Percentiles rank a stretch among this genome's conserved stretches.
These are phyloP conservation scores for Hozukius guyotensis DNA, from an alignment of 2,797 vertebrate genomes.

Conservation along the genomic window DNA sequence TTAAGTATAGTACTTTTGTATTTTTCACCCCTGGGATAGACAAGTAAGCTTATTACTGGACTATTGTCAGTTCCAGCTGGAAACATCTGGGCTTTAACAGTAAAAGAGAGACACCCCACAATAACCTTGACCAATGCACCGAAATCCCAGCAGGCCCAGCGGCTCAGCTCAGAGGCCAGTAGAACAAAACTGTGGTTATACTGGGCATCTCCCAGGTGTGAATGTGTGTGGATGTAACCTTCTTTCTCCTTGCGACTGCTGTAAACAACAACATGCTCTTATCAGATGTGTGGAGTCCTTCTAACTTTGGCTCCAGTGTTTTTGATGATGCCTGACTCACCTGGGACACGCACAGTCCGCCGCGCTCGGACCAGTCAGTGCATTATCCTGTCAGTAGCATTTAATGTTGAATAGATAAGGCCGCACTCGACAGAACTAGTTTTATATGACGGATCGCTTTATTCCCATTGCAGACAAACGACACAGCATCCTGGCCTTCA, in stretches of 20 bases:
- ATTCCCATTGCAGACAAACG: conserved; percentile 45
- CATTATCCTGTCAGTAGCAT: conserved; percentile 49
- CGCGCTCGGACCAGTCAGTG: conserved; percentile 15
- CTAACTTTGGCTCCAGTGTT: conserved; percentile 16
- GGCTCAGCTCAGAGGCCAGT: not conserved
- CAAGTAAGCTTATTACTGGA: not conserved
- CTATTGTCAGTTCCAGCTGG: not conserved
- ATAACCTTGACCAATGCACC: conserved; percentile 20
- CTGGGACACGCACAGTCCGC: conserved; percentile 8
- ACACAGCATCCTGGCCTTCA: conserved; percentile 34
- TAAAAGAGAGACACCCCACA: not conserved
- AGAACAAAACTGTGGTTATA: not conserved
- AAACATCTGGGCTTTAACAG: conserved; percentile 8
- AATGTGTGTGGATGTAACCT: conserved; percentile 25
- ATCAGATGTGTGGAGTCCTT: conserved; percentile 30
- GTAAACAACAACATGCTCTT: conserved; percentile 46
- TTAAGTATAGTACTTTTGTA: not conserved
- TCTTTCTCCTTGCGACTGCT: not conserved
- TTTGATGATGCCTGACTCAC: conserved; percentile 27
- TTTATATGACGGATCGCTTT: conserved; percentile 63
- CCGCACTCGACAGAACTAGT: conserved; percentile 60
- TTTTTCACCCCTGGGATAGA: not conserved
- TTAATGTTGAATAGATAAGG: conserved; percentile 50
- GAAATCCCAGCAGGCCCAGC: not conserved
- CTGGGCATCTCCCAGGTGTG: conserved; percentile 7